phyloP scores from a whole-genome alignment of 2,113 vertebrate genomes.

The Mustela lutreola region DNA sequence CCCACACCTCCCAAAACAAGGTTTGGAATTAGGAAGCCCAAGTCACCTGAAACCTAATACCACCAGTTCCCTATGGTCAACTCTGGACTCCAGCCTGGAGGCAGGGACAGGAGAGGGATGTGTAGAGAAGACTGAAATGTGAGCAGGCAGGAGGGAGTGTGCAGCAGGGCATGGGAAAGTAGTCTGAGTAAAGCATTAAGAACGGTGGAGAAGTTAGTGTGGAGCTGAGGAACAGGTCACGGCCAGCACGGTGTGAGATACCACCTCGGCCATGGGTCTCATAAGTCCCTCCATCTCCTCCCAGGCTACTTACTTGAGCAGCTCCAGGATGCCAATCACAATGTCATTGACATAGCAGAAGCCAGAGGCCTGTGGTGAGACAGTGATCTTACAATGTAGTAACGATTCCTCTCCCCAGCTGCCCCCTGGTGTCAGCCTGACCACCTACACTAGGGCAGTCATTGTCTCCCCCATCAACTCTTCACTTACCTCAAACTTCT shows the following conservation, averaged over 20 bases:
- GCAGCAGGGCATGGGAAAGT: not conserved
- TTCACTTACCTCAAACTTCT: conserved; percentile 97
- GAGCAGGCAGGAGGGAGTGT: conserved; percentile 42
- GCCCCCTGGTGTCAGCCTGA: not conserved
- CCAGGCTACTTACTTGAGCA: conserved; percentile 94
- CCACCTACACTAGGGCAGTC: not conserved
- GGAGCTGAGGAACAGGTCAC: not conserved
- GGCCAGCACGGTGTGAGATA: not conserved
- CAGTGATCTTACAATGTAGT: conserved; percentile 47
- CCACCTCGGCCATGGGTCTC: not conserved
- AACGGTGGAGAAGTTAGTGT: not conserved
- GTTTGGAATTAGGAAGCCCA: not conserved
- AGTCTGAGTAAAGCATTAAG: conserved; percentile 37
- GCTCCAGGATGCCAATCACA: conserved; percentile 98
- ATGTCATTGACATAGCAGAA: conserved; percentile 99
- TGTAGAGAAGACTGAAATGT: conserved; percentile 54
- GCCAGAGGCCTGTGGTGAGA: conserved; percentile 93
- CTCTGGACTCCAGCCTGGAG: conserved; percentile 22
- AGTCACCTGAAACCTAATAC: conserved; percentile 50
- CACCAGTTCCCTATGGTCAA: conserved; percentile 40
- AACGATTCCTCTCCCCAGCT: not conserved
- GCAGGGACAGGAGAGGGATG: conserved; percentile 26
- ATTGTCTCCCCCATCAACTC: not conserved
- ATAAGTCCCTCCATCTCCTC: not conserved
- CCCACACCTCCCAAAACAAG: conserved; percentile 18